These are phyloP conservation scores for Chrysina gloriosa DNA, from an alignment of 2,888 invertebrate species.

Conservation along the genomic window DNA sequence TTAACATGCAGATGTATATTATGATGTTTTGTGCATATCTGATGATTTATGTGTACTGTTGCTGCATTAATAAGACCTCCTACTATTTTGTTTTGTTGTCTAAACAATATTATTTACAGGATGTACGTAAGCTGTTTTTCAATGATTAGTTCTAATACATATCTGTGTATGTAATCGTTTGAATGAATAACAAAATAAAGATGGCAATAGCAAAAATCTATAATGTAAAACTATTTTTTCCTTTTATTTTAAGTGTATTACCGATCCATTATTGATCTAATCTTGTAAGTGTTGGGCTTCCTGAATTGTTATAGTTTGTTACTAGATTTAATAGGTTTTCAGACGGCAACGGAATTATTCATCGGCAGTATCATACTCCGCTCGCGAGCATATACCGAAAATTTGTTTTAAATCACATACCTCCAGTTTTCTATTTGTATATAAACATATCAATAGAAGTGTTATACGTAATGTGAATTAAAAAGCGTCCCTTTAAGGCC, in stretches of 20 bases:
- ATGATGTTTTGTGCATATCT: constrained; percentile 31
- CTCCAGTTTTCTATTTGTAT: too few species aligned
- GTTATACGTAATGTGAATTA: too few species aligned
- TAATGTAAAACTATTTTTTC: background rate
- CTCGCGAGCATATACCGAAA: too few species aligned
- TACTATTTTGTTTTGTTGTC: constrained; percentile 23
- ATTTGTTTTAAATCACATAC: too few species aligned
- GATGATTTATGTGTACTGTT: constrained; percentile 17
- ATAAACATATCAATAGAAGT: too few species aligned
- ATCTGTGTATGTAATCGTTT: constrained; percentile 23
- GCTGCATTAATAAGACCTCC: constrained; percentile 20
- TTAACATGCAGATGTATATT: constrained; percentile 17
- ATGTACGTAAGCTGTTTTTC: constrained; percentile 19
- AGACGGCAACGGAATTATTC: too few species aligned
- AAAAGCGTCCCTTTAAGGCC: too few species aligned
- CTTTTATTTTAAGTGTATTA: background rate
- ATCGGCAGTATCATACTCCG: too few species aligned
- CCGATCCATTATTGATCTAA: too few species aligned
- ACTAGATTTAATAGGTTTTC: too few species aligned
- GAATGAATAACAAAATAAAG: constrained; percentile 29
- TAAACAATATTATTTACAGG: constrained; percentile 29
- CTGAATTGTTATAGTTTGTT: too few species aligned
- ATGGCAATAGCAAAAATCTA: constrained; percentile 1
- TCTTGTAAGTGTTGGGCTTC: too few species aligned
- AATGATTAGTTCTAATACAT: constrained; percentile 28